Percentiles rank a stretch among this genome's conserved stretches.
Conservation (phyloP, 2,113 vertebrate species). For the Furnarius figulus region DNA sequence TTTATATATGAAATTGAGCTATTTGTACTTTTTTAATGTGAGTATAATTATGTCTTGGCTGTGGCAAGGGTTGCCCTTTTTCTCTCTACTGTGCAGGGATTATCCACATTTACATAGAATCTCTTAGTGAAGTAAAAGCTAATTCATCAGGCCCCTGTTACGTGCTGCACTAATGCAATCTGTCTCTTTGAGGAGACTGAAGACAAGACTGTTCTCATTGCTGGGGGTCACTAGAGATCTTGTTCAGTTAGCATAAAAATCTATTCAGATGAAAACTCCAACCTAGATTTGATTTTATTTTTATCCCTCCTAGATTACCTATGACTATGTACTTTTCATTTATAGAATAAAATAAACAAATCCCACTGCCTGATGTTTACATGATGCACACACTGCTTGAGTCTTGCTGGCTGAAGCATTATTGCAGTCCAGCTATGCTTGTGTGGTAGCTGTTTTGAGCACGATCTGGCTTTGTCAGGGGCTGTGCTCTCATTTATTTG, state of each 20-base stretch:
- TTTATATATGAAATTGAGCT: background rate
- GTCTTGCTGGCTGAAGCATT: background rate
- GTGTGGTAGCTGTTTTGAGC: background rate
- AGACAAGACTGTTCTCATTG: background rate
- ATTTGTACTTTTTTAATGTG: background rate
- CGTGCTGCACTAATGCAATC: background rate
- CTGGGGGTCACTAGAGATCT: background rate
- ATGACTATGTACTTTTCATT: background rate
- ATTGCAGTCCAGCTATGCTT: background rate
- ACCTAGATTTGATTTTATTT: background rate
- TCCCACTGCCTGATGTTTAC: background rate
- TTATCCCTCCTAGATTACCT: background rate
- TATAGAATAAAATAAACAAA: background rate
- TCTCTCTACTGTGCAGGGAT: background rate
- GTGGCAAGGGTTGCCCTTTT: background rate
- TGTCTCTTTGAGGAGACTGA: background rate
- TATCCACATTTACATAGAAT: background rate
- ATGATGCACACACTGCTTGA: background rate
- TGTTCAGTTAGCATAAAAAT: background rate
- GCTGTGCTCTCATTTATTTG: background rate
- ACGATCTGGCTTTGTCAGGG: background rate
- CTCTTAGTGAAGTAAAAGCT: background rate
- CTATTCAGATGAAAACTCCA: background rate
- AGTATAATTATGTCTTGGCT: background rate
- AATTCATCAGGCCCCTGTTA: background rate